Percentiles rank a stretch among this genome's conserved stretches.
Conservation (phyloP, 2,113 vertebrate species). For the Antechinus stuartii region DNA sequence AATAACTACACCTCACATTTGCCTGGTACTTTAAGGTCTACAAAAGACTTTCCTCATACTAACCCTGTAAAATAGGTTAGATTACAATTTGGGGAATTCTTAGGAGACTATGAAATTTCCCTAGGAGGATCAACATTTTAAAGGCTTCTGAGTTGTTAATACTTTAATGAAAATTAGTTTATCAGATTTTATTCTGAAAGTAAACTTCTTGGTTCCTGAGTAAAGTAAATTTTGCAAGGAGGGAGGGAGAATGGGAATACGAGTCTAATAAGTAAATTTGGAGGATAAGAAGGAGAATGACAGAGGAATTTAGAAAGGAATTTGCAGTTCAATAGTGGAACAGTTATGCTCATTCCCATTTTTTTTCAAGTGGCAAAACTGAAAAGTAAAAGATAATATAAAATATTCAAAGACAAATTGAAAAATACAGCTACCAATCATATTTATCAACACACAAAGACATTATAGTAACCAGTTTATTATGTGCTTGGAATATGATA, state of each 20-base stretch:
- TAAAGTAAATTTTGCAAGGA: no score
- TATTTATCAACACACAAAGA: not conserved
- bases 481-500: not conserved
- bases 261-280: not conserved
- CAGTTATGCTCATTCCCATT: not conserved
- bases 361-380: not conserved
- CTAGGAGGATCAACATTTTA: no score
- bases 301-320: not conserved
- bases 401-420: not conserved
- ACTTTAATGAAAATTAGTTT: no score
- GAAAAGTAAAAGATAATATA: not conserved
- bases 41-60: no score
- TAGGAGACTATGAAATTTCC: no score
- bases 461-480: not conserved
- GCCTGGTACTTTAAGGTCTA: no score
- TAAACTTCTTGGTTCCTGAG: no score
- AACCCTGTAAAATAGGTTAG: no score
- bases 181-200: not conserved
- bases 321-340: not conserved
- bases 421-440: not conserved
- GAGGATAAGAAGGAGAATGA: not conserved
- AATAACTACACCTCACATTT: not conserved
- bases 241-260: not conserved
- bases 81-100: no score
- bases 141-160: no score